Conservation (phyloP, 1,140 invertebrate species). For the Drosophila repletoides region DNA sequence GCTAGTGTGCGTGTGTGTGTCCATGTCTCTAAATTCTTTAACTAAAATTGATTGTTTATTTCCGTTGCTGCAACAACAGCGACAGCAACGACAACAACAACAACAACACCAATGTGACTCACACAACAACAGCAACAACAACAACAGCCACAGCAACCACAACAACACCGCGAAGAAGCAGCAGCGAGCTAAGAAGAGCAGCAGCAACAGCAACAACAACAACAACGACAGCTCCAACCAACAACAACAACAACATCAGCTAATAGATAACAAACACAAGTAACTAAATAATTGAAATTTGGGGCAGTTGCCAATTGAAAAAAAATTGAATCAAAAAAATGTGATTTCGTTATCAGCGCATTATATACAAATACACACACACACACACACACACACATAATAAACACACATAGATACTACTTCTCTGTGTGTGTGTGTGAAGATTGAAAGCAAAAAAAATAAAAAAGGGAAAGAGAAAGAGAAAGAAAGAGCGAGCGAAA, state of each 20-base stretch:
- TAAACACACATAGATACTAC: background rate
- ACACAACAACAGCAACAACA: slow-evolving; percentile 29
- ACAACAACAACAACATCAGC: slow-evolving; percentile 3
- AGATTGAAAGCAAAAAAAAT: slow-evolving; percentile 6
- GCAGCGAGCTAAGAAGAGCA: slow-evolving; percentile 9
- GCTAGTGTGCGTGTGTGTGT: slow-evolving; percentile 25
- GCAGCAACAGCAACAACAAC: background rate
- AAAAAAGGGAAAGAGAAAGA: background rate
- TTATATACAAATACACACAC: slow-evolving; percentile 30
- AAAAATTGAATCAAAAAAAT: no score
- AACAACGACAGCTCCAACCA: slow-evolving; percentile 21
- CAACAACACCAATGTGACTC: slow-evolving; percentile 33
- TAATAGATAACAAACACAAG: slow-evolving; percentile 60
- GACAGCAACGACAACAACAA: slow-evolving; percentile 13
- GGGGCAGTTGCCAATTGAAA: slow-evolving; percentile 80
- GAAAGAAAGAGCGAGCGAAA: background rate
- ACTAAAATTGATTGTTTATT: slow-evolving; percentile 81
- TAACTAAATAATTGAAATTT: slow-evolving; percentile 69
- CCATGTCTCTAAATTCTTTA: slow-evolving; percentile 71
- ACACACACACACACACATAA: slow-evolving; percentile 8
- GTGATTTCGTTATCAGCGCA: slow-evolving; percentile 72
- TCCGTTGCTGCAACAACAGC: slow-evolving; percentile 55
- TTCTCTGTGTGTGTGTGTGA: slow-evolving; percentile 15
- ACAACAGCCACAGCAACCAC: slow-evolving; percentile 13
- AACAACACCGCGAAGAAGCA: background rate